phyloP scores from a whole-genome alignment of 2,113 vertebrate genomes.

The Dolichotis patagonum region DNA sequence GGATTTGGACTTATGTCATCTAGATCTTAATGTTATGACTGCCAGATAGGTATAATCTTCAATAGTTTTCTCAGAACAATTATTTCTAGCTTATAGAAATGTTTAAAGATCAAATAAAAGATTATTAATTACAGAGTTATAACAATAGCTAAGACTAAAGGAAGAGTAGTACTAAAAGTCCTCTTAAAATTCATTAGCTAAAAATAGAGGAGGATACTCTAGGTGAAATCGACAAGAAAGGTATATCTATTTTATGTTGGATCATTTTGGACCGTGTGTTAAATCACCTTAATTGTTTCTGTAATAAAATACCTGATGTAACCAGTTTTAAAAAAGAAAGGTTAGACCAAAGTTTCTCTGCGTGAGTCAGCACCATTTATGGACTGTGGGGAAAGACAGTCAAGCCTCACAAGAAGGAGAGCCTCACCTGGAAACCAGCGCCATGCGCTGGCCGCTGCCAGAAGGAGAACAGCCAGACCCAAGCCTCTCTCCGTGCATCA shows the following conservation, averaged over 20 bases:
- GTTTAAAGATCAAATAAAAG: not conserved
- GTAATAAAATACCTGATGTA: not conserved
- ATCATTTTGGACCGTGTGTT: not conserved
- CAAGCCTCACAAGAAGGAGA: no score
- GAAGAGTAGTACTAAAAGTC: not conserved
- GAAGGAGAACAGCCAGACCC: no score
- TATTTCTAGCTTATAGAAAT: not conserved
- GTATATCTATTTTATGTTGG: not conserved
- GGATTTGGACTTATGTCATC: not conserved
- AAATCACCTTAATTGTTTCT: not conserved
- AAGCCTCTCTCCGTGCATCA: no score
- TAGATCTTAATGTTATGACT: not conserved
- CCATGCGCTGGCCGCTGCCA: no score
- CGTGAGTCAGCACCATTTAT: no score
- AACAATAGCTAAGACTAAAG: not conserved
- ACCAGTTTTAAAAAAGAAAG: not conserved
- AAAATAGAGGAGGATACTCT: not conserved
- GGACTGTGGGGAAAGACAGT: no score
- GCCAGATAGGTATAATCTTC: not conserved
- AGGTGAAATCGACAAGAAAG: not conserved
- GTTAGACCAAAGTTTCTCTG: no score
- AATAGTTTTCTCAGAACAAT: not conserved
- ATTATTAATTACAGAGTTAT: not conserved
- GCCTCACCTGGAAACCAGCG: no score
- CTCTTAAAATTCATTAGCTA: not conserved